phyloP scores from a whole-genome alignment of 2,888 invertebrate genomes.

The Tipula confusa region DNA sequence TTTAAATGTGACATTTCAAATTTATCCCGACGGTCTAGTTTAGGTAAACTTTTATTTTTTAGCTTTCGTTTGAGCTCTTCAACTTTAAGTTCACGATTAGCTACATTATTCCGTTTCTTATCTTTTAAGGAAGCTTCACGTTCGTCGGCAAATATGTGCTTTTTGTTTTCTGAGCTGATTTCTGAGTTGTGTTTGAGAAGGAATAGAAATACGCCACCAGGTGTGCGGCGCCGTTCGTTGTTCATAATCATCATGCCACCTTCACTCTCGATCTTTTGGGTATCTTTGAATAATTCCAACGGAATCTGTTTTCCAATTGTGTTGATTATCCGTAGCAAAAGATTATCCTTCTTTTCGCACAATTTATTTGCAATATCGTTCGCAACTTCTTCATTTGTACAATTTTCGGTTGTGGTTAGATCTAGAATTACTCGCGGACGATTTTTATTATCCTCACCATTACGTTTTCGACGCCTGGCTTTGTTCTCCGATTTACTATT shows the following conservation, averaged over 20 bases:
- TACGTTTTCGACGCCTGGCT: slow-evolving; percentile 45
- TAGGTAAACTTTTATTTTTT: slow-evolving; percentile 47
- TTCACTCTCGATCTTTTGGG: slow-evolving; percentile 73
- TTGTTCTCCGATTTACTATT: slow-evolving; percentile 47
- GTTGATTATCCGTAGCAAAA: slow-evolving; percentile 65
- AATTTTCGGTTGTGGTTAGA: slow-evolving; percentile 53
- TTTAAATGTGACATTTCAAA: slow-evolving; percentile 41
- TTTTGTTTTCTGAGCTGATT: slow-evolving; percentile 61
- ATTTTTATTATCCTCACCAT: slow-evolving; percentile 47
- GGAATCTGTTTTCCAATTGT: slow-evolving; percentile 69
- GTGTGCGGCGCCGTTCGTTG: slow-evolving; percentile 73
- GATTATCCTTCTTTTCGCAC: slow-evolving; percentile 66
- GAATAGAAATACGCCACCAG: slow-evolving; percentile 81
- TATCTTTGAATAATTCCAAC: slow-evolving; percentile 70
- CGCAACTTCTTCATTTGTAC: slow-evolving; percentile 59
- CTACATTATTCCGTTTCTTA: slow-evolving; percentile 54
- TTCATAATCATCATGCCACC: slow-evolving; percentile 84
- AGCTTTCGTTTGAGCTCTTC: slow-evolving; percentile 62
- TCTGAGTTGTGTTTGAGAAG: slow-evolving; percentile 69
- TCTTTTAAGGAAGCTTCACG: slow-evolving; percentile 55
- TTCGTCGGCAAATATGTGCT: slow-evolving; percentile 65
- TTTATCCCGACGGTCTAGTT: slow-evolving; percentile 43
- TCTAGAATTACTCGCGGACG: slow-evolving; percentile 52
- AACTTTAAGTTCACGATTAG: slow-evolving; percentile 60
- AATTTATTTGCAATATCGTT: slow-evolving; percentile 69